A percentile compares a stretch with the other conserved stretches of the same genome.
phyloP scores from a whole-genome alignment of 2,113 vertebrate genomes.

The Tringa solitaria region DNA sequence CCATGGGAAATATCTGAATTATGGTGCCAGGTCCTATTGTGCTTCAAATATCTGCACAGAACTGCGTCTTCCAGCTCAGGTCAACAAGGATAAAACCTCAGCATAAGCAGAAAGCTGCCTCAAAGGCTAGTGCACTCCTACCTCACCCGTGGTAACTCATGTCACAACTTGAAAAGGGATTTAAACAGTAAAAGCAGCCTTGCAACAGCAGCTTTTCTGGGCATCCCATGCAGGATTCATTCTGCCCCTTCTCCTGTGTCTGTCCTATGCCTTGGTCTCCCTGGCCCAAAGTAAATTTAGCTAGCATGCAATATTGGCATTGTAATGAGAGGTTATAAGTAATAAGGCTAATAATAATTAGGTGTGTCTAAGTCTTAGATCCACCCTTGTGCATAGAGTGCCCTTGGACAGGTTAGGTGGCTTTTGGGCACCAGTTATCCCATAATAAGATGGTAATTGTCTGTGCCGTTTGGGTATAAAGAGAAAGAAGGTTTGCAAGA shows the following conservation, averaged over 20 bases:
- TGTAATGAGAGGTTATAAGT: background rate
- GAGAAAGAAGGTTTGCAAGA: background rate
- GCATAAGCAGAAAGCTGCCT: background rate
- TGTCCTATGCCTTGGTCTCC: background rate
- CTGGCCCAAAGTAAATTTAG: background rate
- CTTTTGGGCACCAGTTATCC: background rate
- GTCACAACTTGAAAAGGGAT: background rate
- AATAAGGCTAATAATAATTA: background rate
- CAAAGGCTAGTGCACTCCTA: background rate
- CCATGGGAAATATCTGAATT: background rate
- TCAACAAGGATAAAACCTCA: too few relatives aligned
- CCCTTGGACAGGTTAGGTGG: background rate
- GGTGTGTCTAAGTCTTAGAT: slow-evolving; percentile 6
- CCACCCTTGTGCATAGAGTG: background rate
- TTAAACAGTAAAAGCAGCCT: background rate
- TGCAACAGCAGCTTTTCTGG: background rate
- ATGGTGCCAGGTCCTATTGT: too few relatives aligned
- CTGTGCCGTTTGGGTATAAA: background rate
- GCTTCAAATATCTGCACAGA: background rate
- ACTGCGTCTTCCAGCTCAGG: background rate
- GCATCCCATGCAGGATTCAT: background rate
- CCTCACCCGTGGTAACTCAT: accelerated
- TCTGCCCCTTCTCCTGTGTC: background rate
- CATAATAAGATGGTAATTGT: background rate
- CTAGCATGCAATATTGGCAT: background rate